Evolutionary conservation across 2,113 vertebrate genomes (phyloP), one percentile per base, ranked within the genome.

Genomic region (Ciconia maguari): DNA sequence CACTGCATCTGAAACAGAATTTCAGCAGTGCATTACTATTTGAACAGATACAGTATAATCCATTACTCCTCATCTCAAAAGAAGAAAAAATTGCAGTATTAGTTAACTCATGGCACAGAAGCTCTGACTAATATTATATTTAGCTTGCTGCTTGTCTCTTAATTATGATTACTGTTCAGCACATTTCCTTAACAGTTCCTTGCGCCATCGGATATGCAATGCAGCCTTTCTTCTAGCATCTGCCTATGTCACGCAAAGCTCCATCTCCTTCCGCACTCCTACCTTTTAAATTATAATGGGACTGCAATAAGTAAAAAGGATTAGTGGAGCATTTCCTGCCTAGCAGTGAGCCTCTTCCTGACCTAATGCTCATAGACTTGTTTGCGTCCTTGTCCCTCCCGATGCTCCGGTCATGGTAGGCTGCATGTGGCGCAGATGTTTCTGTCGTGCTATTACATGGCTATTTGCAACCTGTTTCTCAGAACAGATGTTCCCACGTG

Each of bases 401-500:
- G 15, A 49, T 60, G 44, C 18, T 74, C 57, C 58, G 62, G 76
- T 89, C 46, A 20, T 46, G 62, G 70, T 70, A 66, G 64, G 57
- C 51, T 87, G 82, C 71, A 21, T 58, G 62, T 14, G 32, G 64
- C 6, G 0, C 93, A 96, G 92, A 95, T 95, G 94, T 96, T 96
- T 93, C 94, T 94, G 81, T 92, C 30, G 10, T 95, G 83, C 89
- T 85, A 90, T 88, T 68, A 80, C 88, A 94, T 62, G 52, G 32
- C 91, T 96, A 83, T 97, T 96, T 96, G 97, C 95, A 96, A 96
- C 93, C 82, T 90, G 85, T 87, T 94, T 95, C 96, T 96, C 19
- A 1, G 86, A 98, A 89, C 97, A 98, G 97, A 97, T 98, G 96
- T 97, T 98, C 87, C 94, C 68, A n/a, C 10, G 38, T 90, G 80